A percentile compares a stretch with the other conserved stretches of the same genome.
Conservation (phyloP, 2,797 vertebrate genomes). For the Eptatretus atami region DNA sequence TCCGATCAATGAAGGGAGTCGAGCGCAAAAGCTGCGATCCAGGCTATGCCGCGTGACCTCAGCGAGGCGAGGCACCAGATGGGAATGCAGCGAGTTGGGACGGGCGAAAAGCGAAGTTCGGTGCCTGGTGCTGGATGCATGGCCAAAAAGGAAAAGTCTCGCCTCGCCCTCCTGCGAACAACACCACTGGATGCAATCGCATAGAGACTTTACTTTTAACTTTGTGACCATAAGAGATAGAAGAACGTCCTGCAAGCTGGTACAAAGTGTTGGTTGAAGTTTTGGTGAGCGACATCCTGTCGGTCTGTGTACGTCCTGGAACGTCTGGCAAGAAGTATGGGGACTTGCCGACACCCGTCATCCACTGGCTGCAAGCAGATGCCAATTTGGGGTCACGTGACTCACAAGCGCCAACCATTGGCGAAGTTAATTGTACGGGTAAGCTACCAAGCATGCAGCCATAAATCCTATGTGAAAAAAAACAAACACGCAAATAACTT, state of each 20-base stretch:
- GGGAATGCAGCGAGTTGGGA: constrained; percentile 48
- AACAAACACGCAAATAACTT: too few relatives aligned
- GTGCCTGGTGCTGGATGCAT: constrained; percentile 56
- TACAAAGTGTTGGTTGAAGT: constrained; percentile 33
- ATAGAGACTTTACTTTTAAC: not conserved
- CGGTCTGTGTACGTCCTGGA: constrained; percentile 28
- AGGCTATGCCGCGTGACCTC: constrained; percentile 64
- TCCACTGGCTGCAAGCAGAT: constrained; percentile 35
- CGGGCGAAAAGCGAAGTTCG: constrained; percentile 40
- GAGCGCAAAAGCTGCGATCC: constrained; percentile 55
- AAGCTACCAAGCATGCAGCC: constrained; percentile 50
- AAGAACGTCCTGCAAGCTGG: constrained; percentile 25
- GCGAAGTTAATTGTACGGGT: constrained; percentile 45
- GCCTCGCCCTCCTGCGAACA: constrained; percentile 55
- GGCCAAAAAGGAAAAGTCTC: constrained; percentile 35
- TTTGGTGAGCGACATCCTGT: constrained; percentile 29
- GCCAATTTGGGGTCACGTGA: constrained; percentile 28
- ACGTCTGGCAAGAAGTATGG: constrained; percentile 42
- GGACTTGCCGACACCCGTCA: constrained; percentile 40
- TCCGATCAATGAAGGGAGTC: constrained; percentile 27
- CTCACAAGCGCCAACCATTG: constrained; percentile 72
- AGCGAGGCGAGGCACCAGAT: constrained; percentile 36
- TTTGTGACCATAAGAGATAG: not conserved
- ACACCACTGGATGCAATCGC: not conserved
- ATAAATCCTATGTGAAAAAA: constrained; percentile 17